Percentiles rank a stretch among this genome's conserved stretches.
Evolutionary conservation across 2,888 invertebrate genomes (phyloP).

Genomic region (Drosophila seclusa): DNA sequence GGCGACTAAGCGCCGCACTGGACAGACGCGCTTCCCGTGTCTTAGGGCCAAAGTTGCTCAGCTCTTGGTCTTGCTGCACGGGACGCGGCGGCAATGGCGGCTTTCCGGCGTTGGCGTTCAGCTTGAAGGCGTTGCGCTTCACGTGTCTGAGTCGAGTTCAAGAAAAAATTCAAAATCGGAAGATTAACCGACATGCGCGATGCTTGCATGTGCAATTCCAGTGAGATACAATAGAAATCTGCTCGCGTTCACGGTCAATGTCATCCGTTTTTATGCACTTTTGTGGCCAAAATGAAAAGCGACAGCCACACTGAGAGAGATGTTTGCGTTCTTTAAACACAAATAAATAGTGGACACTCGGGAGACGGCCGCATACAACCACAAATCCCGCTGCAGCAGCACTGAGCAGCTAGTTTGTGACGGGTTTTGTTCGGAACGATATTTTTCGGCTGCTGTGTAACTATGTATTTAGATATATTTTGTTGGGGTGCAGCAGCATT

Average conservation of each 20-base stretch:
- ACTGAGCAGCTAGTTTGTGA: conserved; percentile 49
- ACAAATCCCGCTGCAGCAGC: conserved; percentile 35
- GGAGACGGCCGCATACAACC: conserved; percentile 24
- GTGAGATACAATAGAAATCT: conserved; percentile 49
- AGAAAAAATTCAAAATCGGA: conserved; percentile 13
- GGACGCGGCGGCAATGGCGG: conserved; percentile 80
- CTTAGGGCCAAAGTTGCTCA: conserved; percentile 55
- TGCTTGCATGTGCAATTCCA: conserved; percentile 61
- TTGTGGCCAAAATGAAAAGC: conserved; percentile 59
- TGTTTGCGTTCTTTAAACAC: conserved; percentile 31
- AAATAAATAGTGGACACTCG: conserved; percentile 38
- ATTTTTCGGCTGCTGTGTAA: conserved; percentile 42
- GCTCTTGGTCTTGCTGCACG: conserved; percentile 52
- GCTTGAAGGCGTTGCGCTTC: conserved; percentile 67
- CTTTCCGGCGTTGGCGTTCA: conserved; percentile 80
- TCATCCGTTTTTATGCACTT: conserved; percentile 58
- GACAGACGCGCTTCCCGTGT: conserved; percentile 63
- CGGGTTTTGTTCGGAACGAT: conserved; percentile 37
- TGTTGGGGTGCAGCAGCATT: conserved; percentile 41
- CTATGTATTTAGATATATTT: conserved; percentile 19
- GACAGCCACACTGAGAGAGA: conserved; percentile 44
- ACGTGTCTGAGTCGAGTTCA: conserved; percentile 26
- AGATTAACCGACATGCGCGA: conserved; percentile 54
- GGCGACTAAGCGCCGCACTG: conserved; percentile 69
- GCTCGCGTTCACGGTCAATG: conserved; percentile 61